Percentiles rank a stretch among this genome's conserved stretches.
Evolutionary conservation across 2,113 vertebrate species (phyloP).

Genomic region (Junco hyemalis): DNA sequence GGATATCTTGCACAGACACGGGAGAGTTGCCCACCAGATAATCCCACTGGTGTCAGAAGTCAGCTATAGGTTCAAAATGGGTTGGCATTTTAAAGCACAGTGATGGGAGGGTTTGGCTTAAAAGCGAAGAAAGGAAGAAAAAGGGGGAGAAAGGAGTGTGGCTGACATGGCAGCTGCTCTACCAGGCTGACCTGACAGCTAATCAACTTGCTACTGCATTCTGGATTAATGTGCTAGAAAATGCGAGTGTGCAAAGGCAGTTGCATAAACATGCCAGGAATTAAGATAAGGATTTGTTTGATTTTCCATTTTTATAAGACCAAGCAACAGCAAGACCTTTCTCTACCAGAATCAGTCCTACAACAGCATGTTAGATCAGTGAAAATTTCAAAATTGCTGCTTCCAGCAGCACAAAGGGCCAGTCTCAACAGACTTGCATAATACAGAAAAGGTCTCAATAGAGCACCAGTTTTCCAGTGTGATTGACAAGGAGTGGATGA

Average conservation of each 20-base stretch:
- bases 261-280: background rate
- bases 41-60: background rate
- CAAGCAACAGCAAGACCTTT: background rate
- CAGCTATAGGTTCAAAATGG: background rate
- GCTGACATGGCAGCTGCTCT: background rate
- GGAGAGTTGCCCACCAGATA: background rate
- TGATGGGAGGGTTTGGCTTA: background rate
- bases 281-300: background rate
- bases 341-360: background rate
- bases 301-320: background rate
- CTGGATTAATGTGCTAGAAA: background rate
- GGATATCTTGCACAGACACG: fast-evolving
- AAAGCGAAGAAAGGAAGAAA: background rate
- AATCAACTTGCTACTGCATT: background rate
- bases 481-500: background rate
- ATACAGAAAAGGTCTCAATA: background rate
- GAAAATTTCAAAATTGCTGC: background rate
- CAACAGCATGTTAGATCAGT: background rate
- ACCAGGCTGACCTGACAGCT: background rate
- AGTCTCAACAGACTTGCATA: background rate
- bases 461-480: background rate
- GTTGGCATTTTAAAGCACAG: background rate
- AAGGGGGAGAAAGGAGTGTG: background rate
- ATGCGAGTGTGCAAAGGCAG: background rate
- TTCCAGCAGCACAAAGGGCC: background rate